Conservation (phyloP, 1,140 invertebrate genomes). For the Geopemphigus sp. region DNA sequence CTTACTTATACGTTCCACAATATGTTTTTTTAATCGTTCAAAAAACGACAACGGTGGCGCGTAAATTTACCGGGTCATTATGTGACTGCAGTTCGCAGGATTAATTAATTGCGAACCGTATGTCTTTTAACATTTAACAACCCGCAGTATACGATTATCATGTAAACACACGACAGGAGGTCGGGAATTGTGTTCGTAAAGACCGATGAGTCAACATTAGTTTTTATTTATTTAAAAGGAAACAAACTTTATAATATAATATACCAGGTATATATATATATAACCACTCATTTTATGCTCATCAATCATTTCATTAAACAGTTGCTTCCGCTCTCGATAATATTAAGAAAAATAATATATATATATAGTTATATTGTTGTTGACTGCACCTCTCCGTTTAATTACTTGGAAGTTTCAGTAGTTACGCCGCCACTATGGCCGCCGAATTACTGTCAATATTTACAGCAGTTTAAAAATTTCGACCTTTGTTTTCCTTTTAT, state of each 20-base stretch:
- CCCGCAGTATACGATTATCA: too few species aligned
- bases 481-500: neutral
- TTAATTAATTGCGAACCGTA: neutral
- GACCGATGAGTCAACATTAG: neutral
- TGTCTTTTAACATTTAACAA: too few species aligned
- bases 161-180: too few species aligned
- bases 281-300: neutral
- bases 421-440: too few species aligned
- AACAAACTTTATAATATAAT: neutral
- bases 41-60: too few species aligned
- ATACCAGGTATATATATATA: neutral
- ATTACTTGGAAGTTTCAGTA: constrained; percentile 25
- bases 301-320: constrained; percentile 35
- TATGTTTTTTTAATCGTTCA: too few species aligned
- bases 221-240: neutral
- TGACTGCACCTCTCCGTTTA: constrained; percentile 17
- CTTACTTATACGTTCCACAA: too few species aligned
- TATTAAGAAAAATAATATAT: neutral
- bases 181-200: neutral
- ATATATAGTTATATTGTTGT: neutral
- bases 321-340: neutral
- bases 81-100: too few species aligned
- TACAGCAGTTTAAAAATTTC: constrained; percentile 14
- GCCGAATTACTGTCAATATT: constrained; percentile 31
- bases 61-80: too few species aligned